phyloP scores from a whole-genome alignment of 2,113 vertebrate genomes.

The Phycodurus eques region DNA sequence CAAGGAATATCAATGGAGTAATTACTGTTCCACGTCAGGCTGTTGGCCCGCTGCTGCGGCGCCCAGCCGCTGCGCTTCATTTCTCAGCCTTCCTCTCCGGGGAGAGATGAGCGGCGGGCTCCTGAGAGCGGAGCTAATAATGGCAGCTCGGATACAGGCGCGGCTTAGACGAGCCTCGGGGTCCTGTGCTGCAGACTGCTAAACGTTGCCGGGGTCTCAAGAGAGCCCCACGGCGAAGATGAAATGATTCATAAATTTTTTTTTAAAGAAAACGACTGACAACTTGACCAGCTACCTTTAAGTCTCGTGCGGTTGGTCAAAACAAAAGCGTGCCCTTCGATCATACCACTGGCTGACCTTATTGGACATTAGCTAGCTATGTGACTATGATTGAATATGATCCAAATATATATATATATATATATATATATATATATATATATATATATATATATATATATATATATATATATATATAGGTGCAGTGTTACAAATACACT shows the following conservation, averaged over 20 bases:
- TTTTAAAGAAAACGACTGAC: too few relatives aligned
- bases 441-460: background rate
- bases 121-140: slow-evolving; percentile 99
- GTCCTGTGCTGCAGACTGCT: slow-evolving; percentile 95
- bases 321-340: slow-evolving; percentile 44
- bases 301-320: slow-evolving; percentile 54
- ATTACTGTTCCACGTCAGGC: slow-evolving; percentile 97
- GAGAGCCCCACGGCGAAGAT: slow-evolving; percentile 86
- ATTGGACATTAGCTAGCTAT: slow-evolving; percentile 42
- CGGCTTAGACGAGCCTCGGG: slow-evolving; percentile 89
- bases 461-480: too few relatives aligned
- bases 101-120: slow-evolving; percentile 88
- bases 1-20: slow-evolving; percentile 99
- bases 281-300: slow-evolving; percentile 64
- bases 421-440: too few relatives aligned
- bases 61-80: slow-evolving; percentile 87
- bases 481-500: too few relatives aligned
- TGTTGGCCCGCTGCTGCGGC: slow-evolving; percentile 72
- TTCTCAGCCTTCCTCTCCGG: slow-evolving; percentile 89
- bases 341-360: slow-evolving; percentile 57
- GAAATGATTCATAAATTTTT: slow-evolving; percentile 99
- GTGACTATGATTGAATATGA: slow-evolving; percentile 35
- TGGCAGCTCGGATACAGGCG: slow-evolving; percentile 90
- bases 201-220: slow-evolving; percentile 89
- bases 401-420: background rate